These are phyloP conservation scores for Cricetomys ansorgei DNA, from an alignment of 2,113 vertebrate species.

Conservation along the genomic window DNA sequence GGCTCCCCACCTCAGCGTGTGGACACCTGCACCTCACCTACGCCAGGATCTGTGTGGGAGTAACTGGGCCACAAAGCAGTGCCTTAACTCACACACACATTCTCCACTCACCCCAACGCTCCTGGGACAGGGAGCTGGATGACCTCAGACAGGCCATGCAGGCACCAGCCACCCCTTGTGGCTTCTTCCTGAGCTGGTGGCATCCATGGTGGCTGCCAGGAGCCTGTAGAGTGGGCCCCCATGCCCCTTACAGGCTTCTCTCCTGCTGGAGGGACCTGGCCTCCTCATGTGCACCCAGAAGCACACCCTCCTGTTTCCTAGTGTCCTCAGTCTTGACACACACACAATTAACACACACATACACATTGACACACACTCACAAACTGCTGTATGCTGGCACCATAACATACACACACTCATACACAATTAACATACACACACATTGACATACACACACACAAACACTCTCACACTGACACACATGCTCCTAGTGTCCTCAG, in stretches of 20 bases:
- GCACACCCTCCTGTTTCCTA: neutral
- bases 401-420: too few relatives aligned
- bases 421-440: too few relatives aligned
- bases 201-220: neutral
- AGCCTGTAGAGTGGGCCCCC: too few relatives aligned
- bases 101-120: accelerated
- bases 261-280: neutral
- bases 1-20: neutral
- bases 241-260: neutral
- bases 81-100: neutral
- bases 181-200: neutral
- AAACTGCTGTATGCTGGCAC: too few relatives aligned
- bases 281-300: neutral
- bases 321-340: neutral
- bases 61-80: neutral
- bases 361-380: too few relatives aligned
- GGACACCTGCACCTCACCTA: neutral
- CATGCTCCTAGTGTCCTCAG: neutral
- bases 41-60: neutral
- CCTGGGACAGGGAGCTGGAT: neutral
- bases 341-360: neutral
- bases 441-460: too few relatives aligned
- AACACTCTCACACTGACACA: too few relatives aligned
- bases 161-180: neutral
- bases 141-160: neutral